Evolutionary conservation across 2,888 invertebrate genomes (phyloP).

Genomic region (Pemphredon lugubris): DNA sequence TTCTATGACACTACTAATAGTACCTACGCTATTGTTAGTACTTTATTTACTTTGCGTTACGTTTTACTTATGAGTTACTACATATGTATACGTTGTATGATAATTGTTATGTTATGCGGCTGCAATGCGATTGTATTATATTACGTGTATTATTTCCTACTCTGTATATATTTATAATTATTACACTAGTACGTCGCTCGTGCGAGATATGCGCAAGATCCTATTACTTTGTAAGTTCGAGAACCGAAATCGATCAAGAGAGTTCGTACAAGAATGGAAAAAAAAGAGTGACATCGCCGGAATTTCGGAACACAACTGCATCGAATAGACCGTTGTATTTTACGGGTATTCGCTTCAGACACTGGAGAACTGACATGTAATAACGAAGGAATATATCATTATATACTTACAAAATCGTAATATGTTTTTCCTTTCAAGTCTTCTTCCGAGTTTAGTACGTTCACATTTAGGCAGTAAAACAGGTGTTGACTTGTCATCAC

Average conservation of each 20-base stretch:
- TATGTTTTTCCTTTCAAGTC: constrained; percentile 2
- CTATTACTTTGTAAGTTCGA: constrained; percentile 57
- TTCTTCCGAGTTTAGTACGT: no score
- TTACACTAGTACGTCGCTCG: constrained; percentile 28
- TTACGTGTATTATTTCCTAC: constrained; percentile 59
- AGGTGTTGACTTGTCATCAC: no score
- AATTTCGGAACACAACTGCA: constrained; percentile 26
- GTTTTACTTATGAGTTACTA: constrained; percentile 59
- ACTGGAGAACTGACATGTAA: constrained; percentile 46
- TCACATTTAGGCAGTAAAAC: no score
- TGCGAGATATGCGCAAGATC: constrained; percentile 36
- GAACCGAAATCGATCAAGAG: constrained; percentile 27
- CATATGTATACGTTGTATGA: constrained; percentile 60
- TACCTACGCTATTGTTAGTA: constrained; percentile 51
- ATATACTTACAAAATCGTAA: constrained; percentile 34
- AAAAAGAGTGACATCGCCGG: constrained; percentile 4
- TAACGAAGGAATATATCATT: constrained; percentile 52
- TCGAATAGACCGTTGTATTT: constrained; percentile 15
- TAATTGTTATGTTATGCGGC: constrained; percentile 65
- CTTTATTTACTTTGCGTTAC: constrained; percentile 57
- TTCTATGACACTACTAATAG: constrained; percentile 11
- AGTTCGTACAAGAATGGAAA: constrained; percentile 12
- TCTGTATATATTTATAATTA: constrained; percentile 61
- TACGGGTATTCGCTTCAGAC: constrained; percentile 32
- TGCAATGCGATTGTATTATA: constrained; percentile 59